Conservation (phyloP, 2,113 vertebrate genomes). For the Odocoileus virginianus region DNA sequence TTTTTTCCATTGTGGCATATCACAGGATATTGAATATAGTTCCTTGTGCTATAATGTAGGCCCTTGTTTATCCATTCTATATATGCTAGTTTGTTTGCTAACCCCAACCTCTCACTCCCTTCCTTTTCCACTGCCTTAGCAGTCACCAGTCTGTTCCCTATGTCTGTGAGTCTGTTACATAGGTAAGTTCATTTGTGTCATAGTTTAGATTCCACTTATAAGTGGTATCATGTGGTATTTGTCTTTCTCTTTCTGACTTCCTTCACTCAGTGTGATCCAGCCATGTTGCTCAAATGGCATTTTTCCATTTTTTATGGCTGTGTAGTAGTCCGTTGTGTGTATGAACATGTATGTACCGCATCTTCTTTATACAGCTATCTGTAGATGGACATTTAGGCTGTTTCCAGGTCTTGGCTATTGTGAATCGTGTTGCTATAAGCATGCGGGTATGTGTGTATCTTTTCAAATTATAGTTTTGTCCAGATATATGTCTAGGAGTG, state of each 20-base stretch:
- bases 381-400: not conserved
- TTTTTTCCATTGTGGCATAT: not conserved
- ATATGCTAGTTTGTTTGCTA: not conserved
- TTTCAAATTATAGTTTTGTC: not conserved
- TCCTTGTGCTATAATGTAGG: not conserved
- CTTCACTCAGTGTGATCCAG: not conserved
- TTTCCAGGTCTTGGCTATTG: not conserved
- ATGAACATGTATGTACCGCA: rapidly evolving
- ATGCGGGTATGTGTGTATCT: not conserved
- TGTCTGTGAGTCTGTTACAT: not conserved
- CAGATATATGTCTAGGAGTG: not conserved
- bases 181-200: not conserved
- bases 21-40: not conserved
- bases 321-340: not conserved
- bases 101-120: not conserved
- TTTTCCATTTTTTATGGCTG: not conserved
- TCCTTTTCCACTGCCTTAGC: not conserved
- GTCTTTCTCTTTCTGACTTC: not conserved
- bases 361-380: not conserved
- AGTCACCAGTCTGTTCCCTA: not conserved
- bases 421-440: not conserved
- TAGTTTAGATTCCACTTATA: not conserved
- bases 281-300: not conserved
- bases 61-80: not conserved
- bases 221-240: not conserved